Evolutionary conservation across 2,797 vertebrate genomes (phyloP), one percentile per base, ranked within the genome.

Genomic region (Distichodus sexfasciatus): DNA sequence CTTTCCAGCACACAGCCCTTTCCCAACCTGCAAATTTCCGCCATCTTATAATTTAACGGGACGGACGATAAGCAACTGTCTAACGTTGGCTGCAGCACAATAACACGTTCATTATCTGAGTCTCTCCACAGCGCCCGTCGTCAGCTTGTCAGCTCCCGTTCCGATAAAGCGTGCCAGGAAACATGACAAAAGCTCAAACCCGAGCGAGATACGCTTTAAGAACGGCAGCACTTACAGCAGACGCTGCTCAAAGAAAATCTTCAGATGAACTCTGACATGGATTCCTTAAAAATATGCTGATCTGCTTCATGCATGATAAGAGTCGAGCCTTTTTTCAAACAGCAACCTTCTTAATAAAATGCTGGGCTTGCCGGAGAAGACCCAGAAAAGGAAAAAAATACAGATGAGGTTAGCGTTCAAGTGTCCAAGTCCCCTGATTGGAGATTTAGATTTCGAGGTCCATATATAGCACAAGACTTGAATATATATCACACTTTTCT

Each of bases 271-370:
- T 77, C 63, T 71, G 61, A 24, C 21, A 7, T 50, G 61, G 71
- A 66, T 53, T 53, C 62, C 78, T 15, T n/a, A n/a, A n/a, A n/a
- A n/a, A n/a, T n/a, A n/a, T 60, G 4, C 75, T 57, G 61, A 62
- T 1, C 58, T 43, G 62, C 46, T 72, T 72, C 57, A 62, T 59
- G 40, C 48, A 71, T 72, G 79, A 80, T 79, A 81, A 81, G 80
- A 1, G 33, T 68, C 21, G n/a, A n/a, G n/a, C n/a, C n/a, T n/a
- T n/a, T n/a, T n/a, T n/a, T n/a, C n/a, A n/a, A n/a, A n/a, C n/a
- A n/a, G n/a, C n/a, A n/a, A n/a, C n/a, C n/a, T n/a, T n/a, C n/a
- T n/a, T n/a, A n/a, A n/a, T n/a, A n/a, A n/a, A n/a, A n/a, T n/a
- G n/a, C n/a, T n/a, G n/a, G n/a, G n/a, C n/a, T n/a, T n/a, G n/a